Evolutionary conservation across 2,113 vertebrate species (phyloP).

Genomic region (Chiloscyllium plagiosum): DNA sequence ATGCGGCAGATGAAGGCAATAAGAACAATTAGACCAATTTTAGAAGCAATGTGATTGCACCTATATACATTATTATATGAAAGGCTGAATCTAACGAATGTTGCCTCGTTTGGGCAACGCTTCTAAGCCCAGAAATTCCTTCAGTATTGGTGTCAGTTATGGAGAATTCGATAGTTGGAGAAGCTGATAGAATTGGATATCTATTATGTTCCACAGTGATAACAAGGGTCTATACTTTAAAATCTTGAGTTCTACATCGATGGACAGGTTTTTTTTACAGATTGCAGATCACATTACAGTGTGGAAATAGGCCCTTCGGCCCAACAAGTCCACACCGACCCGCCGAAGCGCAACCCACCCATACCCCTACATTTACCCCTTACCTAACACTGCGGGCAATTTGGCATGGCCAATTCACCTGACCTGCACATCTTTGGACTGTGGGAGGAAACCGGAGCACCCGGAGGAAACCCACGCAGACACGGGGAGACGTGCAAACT

Average conservation of each 20-base stretch:
- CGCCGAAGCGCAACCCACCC: too few relatives aligned
- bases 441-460: too few relatives aligned
- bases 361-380: too few relatives aligned
- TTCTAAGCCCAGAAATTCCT: slow-evolving; percentile 30
- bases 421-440: too few relatives aligned
- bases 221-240: slow-evolving; percentile 38
- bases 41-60: slow-evolving; percentile 44
- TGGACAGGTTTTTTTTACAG: too few relatives aligned
- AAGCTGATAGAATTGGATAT: slow-evolving; percentile 2
- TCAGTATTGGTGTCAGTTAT: background rate
- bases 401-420: too few relatives aligned
- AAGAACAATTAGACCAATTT: slow-evolving; percentile 45
- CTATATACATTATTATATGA: slow-evolving; percentile 47
- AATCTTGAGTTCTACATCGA: slow-evolving; percentile 41
- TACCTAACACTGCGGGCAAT: too few relatives aligned
- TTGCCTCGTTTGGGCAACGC: slow-evolving; percentile 18
- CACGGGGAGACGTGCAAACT: too few relatives aligned
- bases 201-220: slow-evolving; percentile 40
- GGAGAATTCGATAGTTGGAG: background rate
- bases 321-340: too few relatives aligned
- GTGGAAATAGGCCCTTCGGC: too few relatives aligned
- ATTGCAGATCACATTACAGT: too few relatives aligned
- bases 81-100: slow-evolving; percentile 41
- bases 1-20: slow-evolving; percentile 44
- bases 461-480: too few relatives aligned